Base-by-base conservation (phyloP, 1,140 invertebrate species). In the Laodelphax striatellus region DNA sequence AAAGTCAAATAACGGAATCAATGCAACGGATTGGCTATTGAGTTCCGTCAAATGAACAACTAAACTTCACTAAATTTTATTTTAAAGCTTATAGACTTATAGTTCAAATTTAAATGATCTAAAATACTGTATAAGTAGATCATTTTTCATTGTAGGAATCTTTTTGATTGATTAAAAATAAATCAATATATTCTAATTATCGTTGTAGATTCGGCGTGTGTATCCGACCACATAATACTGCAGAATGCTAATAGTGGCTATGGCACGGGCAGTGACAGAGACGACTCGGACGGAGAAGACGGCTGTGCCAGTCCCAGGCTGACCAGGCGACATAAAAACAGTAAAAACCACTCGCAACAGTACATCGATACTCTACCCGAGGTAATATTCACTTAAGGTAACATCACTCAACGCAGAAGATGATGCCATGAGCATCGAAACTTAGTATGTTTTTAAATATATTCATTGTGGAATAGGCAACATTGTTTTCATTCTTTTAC, bases 311-410 rank as follows among this genome's bases (percentile, higher is more conserved):
- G 65, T 62, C 65, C 65, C 0, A 34, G 65, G 34, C 52, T 67
- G 22, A 38, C 54, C 6, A 42, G 65, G 28, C 58, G 61, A 31
- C 53, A 43, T 38, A 62, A 56, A 52, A 59, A 60, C 42, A 61
- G 58, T 19, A 55, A 61, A 14, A 55, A 64, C 34, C 38, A 55
- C 24, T 34, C 31, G 21, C 61, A 58, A n/a, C 53, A 59, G 19
- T 94, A 93, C 70, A 83, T 92, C 53, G 91, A 94, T 71, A 94
- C 89, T n/a, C 72, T 95, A 65, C 92, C 91, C 8, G 92, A 95
- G 81, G 90, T 92, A 76, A 72, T 41, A 13, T 11, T 50, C 24
- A 28, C 24, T 28, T 28, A 4, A n/a, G n/a, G n/a, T n/a, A n/a
- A n/a, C n/a, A n/a, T n/a, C n/a, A n/a, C n/a, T n/a, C n/a, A n/a